These are phyloP conservation scores for Harmothoe impar DNA, from an alignment of 2,888 invertebrate genomes.

Conservation along the genomic window DNA sequence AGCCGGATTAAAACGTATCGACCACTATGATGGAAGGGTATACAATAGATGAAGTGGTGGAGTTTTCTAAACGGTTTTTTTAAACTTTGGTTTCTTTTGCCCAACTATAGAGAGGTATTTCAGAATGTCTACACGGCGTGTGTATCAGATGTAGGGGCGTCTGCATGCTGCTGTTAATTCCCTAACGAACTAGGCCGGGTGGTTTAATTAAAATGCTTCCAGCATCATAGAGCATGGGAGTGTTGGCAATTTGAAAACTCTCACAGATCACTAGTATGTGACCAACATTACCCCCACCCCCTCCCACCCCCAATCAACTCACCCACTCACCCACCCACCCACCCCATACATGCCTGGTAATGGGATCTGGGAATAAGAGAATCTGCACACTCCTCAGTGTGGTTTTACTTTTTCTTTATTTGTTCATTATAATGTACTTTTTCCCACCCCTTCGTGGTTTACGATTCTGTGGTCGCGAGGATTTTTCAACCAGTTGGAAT, in stretches of 20 bases:
- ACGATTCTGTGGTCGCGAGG: neutral
- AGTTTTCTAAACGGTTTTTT: neutral
- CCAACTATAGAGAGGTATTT: constrained; percentile 25
- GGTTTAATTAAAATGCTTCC: constrained; percentile 27
- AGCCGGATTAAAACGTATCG: neutral
- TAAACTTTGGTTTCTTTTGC: neutral
- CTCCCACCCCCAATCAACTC: neutral
- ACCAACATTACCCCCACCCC: neutral
- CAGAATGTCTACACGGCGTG: neutral
- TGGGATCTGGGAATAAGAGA: neutral
- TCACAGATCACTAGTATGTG: neutral
- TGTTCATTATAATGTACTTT: neutral
- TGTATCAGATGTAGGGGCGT: neutral
- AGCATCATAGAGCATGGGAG: neutral
- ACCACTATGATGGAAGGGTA: no score
- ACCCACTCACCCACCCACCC: neutral
- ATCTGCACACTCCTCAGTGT: neutral
- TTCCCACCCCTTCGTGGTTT: neutral
- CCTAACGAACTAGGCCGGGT: constrained; percentile 1
- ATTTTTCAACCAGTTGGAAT: neutral
- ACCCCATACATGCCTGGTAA: neutral
- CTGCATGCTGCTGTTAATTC: constrained; percentile 1
- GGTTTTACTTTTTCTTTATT: neutral
- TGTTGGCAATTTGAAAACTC: constrained; percentile 36
- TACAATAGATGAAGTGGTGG: neutral